A percentile compares a stretch with the other conserved stretches of the same genome.
Conservation (phyloP, 2,797 vertebrate species). For the Notolabrus celidotus region DNA sequence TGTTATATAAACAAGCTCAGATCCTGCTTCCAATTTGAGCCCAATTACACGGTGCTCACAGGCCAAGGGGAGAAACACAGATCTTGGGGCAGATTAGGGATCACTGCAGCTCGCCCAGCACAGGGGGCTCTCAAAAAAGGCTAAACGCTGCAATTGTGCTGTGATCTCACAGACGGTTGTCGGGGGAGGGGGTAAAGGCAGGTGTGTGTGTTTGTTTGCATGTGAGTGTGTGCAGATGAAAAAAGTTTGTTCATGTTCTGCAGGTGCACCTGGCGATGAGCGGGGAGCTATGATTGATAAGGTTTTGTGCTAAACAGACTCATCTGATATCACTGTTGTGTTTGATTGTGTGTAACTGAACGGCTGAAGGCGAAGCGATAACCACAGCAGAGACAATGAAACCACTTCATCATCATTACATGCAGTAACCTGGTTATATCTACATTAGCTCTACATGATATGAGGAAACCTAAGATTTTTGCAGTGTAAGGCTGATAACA, state of each 20-base stretch:
- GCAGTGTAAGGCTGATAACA: no score
- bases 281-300: slow-evolving; percentile 24
- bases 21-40: slow-evolving; percentile 69
- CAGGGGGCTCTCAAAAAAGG: slow-evolving; percentile 47
- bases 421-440: slow-evolving; percentile 1
- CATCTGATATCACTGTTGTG: slow-evolving; percentile 51
- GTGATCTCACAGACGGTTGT: slow-evolving; percentile 40
- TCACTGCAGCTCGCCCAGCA: slow-evolving; percentile 49
- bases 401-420: slow-evolving; percentile 4
- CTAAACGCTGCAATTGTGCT: slow-evolving; percentile 53
- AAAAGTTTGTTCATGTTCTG: slow-evolving; percentile 14
- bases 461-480: neutral
- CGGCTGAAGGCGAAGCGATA: slow-evolving; percentile 32
- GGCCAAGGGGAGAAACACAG: slow-evolving; percentile 66
- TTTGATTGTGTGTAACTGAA: slow-evolving; percentile 48
- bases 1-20: slow-evolving; percentile 72
- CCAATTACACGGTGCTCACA: slow-evolving; percentile 73
- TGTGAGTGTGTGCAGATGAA: slow-evolving; percentile 6
- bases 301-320: slow-evolving; percentile 32
- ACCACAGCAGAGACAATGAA: slow-evolving; percentile 22
- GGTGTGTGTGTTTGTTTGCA: slow-evolving; percentile 8
- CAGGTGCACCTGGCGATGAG: slow-evolving; percentile 20
- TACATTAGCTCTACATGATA: neutral
- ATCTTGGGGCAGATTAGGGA: slow-evolving; percentile 73
- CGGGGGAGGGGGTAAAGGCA: slow-evolving; percentile 10